These are phyloP conservation scores for Phenganax stokvisi DNA, from an alignment of 92 coral and sea anemone species.

Conservation along the genomic window DNA sequence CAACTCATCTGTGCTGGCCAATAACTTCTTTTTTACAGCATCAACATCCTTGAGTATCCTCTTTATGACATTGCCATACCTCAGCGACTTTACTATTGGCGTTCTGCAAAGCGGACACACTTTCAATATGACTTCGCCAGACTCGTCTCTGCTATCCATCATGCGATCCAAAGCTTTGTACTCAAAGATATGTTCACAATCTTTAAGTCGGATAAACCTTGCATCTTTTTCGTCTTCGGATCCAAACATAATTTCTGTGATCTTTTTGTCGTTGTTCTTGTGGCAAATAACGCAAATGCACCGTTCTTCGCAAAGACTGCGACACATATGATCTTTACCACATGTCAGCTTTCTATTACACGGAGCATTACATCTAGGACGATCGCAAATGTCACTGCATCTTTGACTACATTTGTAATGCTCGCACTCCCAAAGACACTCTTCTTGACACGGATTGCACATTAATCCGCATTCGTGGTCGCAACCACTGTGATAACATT, in stretches of 20 bases:
- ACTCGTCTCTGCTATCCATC: constrained; percentile 27
- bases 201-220: constrained; percentile 60
- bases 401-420: constrained; percentile 60
- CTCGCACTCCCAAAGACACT: constrained; percentile 65
- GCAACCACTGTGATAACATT: constrained; percentile 64
- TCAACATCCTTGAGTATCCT: constrained; percentile 57
- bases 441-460: constrained; percentile 63
- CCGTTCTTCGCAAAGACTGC: constrained; percentile 53
- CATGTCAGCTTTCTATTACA: constrained; percentile 49
- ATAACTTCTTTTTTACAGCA: constrained; percentile 48
- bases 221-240: constrained; percentile 68
- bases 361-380: constrained; percentile 67
- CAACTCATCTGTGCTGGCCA: constrained; percentile 41
- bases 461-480: constrained; percentile 45
- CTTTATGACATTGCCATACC: constrained; percentile 69
- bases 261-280: constrained; percentile 42
- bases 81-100: constrained; percentile 57
- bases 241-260: constrained; percentile 57
- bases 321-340: constrained; percentile 11
- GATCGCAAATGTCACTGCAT: constrained; percentile 68
- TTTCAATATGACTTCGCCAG: constrained; percentile 51
- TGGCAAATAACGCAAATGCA: constrained; percentile 68
- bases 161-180: constrained; percentile 62
- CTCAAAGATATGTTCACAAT: constrained; percentile 73
- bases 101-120: constrained; percentile 70